phyloP scores from a whole-genome alignment of 2,113 vertebrate genomes.

The Lagopus muta region DNA sequence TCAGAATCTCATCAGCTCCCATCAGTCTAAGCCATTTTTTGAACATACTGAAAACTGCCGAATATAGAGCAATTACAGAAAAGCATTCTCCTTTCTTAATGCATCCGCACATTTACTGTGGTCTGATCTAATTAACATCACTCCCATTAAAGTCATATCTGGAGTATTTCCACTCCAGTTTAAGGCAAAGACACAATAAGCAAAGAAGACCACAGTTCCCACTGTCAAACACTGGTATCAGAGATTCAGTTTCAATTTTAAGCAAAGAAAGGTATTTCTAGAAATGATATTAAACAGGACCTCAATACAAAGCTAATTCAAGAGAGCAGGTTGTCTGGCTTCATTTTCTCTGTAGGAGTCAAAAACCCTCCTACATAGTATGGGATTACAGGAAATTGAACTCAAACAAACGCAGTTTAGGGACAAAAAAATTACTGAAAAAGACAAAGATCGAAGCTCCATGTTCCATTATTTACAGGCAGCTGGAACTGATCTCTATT shows the following conservation, averaged over 20 bases:
- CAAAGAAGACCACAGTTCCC: not conserved
- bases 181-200: not conserved
- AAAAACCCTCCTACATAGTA: not conserved
- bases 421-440: not conserved
- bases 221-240: not conserved
- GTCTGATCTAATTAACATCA: slow-evolving; percentile 51
- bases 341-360: not conserved
- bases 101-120: slow-evolving; percentile 33
- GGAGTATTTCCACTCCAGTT: slow-evolving; percentile 20
- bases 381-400: not conserved
- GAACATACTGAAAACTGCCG: slow-evolving; percentile 40
- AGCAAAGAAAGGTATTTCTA: not conserved
- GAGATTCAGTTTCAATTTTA: not conserved
- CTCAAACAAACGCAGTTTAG: not conserved
- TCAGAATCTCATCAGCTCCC: slow-evolving; percentile 44
- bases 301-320: not conserved
- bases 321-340: not conserved
- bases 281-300: not conserved
- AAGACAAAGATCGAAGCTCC: not conserved
- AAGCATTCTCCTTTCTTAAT: slow-evolving; percentile 43
- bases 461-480: not conserved
- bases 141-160: slow-evolving; percentile 7
- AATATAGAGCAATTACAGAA: slow-evolving; percentile 12
- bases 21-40: slow-evolving; percentile 52
- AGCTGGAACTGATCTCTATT: not conserved